A percentile compares a stretch with the other conserved stretches of the same genome.
Evolutionary conservation across 2,113 vertebrate genomes (phyloP).

Genomic region (Tringa solitaria): DNA sequence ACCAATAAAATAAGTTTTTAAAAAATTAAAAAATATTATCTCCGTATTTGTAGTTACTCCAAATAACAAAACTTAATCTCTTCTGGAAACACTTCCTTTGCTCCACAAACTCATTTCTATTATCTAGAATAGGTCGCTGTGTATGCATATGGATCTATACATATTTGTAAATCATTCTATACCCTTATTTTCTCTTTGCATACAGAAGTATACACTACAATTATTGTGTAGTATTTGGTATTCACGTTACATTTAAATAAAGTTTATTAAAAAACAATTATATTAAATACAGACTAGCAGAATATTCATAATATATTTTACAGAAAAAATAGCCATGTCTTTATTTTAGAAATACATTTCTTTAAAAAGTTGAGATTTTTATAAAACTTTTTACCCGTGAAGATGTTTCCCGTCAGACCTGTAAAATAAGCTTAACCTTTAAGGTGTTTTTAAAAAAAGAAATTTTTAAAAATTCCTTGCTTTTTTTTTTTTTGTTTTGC

Average conservation of each 20-base stretch:
- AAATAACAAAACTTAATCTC: background rate
- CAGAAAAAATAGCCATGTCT: conserved; percentile 56
- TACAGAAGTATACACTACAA: conserved; percentile 1
- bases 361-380: conserved; percentile 43
- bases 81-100: background rate
- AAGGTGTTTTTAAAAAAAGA: background rate
- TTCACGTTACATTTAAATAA: conserved; percentile 68
- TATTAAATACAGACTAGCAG: conserved; percentile 69
- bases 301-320: conserved; percentile 60
- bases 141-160: background rate
- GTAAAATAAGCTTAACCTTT: conserved; percentile 8
- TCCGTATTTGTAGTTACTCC: background rate
- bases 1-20: background rate
- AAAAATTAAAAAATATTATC: background rate
- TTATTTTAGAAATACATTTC: conserved; percentile 52
- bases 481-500: background rate
- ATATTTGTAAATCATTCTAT: background rate
- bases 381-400: conserved; percentile 64
- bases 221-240: conserved; percentile 31
- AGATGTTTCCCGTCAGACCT: conserved; percentile 24
- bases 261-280: conserved; percentile 69
- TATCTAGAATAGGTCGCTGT: background rate
- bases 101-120: background rate
- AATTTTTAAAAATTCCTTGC: background rate
- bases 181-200: background rate